phyloP scores from a whole-genome alignment of 2,113 vertebrate species.

The Raja brachyura region DNA sequence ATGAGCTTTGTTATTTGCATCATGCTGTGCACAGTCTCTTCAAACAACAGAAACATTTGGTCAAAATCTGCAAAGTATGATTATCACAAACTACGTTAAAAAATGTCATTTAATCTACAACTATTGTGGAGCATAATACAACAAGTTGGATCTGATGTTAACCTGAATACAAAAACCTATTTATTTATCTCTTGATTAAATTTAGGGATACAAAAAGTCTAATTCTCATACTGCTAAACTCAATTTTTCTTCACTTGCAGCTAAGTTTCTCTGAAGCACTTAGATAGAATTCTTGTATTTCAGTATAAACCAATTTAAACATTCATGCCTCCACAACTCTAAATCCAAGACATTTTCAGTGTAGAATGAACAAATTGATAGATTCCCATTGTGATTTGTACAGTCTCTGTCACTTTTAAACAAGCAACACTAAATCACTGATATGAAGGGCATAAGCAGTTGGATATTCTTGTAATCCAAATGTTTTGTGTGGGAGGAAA shows the following conservation, averaged over 20 bases:
- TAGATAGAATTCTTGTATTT: background rate
- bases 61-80: background rate
- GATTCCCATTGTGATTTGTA: background rate
- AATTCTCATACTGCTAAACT: background rate
- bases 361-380: background rate
- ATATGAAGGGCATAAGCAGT: background rate
- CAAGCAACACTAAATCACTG: background rate
- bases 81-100: background rate
- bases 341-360: background rate
- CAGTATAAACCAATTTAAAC: background rate
- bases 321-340: background rate
- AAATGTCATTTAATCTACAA: background rate
- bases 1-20: background rate
- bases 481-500: constrained; percentile 26
- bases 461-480: background rate
- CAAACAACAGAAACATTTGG: background rate
- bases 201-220: background rate
- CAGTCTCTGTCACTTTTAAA: background rate
- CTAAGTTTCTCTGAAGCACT: background rate
- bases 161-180: background rate
- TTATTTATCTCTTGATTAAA: background rate
- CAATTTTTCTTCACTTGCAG: background rate
- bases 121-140: background rate
- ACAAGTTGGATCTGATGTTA: background rate
- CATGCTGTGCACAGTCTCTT: too few species aligned